phyloP scores from a whole-genome alignment of 1,140 invertebrate genomes.

The Leptestheria dahalacensis region DNA sequence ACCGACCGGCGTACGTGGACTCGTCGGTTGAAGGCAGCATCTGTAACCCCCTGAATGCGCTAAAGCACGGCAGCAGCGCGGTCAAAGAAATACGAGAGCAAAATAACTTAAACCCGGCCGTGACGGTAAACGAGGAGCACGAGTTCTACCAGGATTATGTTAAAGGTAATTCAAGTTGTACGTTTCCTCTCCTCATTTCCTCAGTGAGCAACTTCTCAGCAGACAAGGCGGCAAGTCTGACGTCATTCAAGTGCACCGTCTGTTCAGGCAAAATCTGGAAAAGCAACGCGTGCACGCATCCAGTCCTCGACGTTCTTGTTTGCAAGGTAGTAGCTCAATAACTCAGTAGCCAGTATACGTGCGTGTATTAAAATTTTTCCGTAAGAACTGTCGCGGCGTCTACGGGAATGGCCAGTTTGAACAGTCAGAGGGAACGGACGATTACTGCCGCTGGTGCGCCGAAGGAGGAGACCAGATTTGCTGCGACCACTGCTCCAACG shows the following conservation, averaged over 20 bases:
- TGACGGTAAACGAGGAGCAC: slow-evolving; percentile 10
- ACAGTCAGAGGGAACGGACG: slow-evolving; percentile 67
- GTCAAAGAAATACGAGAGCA: not conserved
- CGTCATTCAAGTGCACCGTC: slow-evolving; percentile 14
- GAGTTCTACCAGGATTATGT: slow-evolving; percentile 17
- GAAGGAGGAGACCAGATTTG: slow-evolving; percentile 67
- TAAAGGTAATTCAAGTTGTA: slow-evolving; percentile 13
- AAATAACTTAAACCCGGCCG: not conserved
- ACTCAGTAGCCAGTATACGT: too few species aligned
- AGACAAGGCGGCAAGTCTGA: slow-evolving; percentile 9
- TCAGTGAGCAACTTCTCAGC: not conserved
- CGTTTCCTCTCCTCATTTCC: not conserved
- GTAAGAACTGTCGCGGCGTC: slow-evolving; percentile 54
- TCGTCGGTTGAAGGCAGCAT: not conserved
- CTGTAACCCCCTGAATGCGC: too few species aligned
- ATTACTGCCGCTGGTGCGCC: slow-evolving; percentile 82
- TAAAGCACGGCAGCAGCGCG: not conserved
- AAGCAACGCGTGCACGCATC: slow-evolving; percentile 49
- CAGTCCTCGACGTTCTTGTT: slow-evolving; percentile 54
- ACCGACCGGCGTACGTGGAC: not conserved
- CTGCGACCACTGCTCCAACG: slow-evolving; percentile 63
- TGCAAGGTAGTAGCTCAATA: slow-evolving; percentile 44
- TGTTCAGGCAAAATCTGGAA: slow-evolving; percentile 17
- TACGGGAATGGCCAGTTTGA: slow-evolving; percentile 55
- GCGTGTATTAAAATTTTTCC: not conserved